Percentiles rank a stretch among this genome's conserved stretches.
Conservation (phyloP, 2,888 invertebrate species). For the Geophilus truncorum region DNA sequence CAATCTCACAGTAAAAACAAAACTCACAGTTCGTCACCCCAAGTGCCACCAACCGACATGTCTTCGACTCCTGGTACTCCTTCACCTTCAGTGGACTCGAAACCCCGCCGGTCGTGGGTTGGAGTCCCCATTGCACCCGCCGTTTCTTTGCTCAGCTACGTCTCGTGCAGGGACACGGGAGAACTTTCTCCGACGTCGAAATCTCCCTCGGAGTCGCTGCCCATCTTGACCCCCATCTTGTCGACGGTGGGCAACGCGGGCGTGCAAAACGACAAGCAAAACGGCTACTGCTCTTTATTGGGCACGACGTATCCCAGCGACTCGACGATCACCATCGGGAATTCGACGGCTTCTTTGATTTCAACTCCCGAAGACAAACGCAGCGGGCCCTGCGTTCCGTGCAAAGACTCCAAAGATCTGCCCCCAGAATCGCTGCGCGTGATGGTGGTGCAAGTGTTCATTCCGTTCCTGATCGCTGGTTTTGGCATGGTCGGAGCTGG, state of each 20-base stretch:
- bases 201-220: background rate
- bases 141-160: background rate
- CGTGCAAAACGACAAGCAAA: background rate
- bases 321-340: background rate
- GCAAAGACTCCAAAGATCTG: background rate
- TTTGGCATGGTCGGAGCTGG: constrained; percentile 89
- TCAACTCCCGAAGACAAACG: background rate
- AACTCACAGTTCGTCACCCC: no score
- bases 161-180: background rate
- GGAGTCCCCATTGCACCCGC: background rate
- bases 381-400: background rate
- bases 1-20: no score
- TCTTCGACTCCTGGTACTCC: background rate
- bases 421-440: constrained; percentile 40
- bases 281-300: background rate
- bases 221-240: background rate
- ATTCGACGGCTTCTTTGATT: background rate
- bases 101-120: background rate
- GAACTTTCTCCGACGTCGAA: background rate
- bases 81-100: background rate
- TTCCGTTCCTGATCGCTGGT: constrained; percentile 79
- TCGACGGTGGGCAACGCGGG: background rate
- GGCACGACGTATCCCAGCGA: background rate
- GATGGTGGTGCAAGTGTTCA: constrained; percentile 72
- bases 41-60: background rate